Conservation (phyloP, 2,113 vertebrate genomes). For the Guaruba guarouba region DNA sequence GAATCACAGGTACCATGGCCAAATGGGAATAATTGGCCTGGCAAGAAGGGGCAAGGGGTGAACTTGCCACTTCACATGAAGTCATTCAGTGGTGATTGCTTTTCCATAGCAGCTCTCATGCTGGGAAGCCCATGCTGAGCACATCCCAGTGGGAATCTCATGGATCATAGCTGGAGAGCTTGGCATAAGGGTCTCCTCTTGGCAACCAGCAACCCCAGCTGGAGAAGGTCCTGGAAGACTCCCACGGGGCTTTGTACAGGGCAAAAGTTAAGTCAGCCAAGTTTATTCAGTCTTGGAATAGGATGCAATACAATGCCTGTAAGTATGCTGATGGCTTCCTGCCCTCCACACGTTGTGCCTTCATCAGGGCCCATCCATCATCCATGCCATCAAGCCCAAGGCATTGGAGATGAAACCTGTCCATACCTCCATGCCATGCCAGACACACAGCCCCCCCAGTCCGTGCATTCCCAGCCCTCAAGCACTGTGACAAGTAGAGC, state of each 20-base stretch:
- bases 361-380: not conserved
- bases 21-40: not conserved
- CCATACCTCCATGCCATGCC: fast-evolving
- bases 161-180: not conserved
- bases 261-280: not conserved
- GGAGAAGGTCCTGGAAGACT: not conserved
- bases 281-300: not conserved
- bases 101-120: not conserved
- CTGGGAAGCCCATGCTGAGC: not conserved
- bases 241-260: not conserved
- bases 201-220: not conserved
- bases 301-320: not conserved
- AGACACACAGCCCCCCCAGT: not conserved
- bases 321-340: not conserved
- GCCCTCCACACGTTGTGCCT: not conserved
- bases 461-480: not conserved
- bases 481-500: not conserved
- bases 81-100: not conserved
- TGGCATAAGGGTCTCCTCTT: not conserved
- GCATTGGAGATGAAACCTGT: not conserved
- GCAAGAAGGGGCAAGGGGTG: not conserved
- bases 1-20: not conserved
- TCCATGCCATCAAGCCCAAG: not conserved
- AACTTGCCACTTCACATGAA: not conserved
- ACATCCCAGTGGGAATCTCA: fast-evolving